Evolutionary conservation across 2,888 invertebrate species (phyloP), one percentile per base, ranked within the genome.

Genomic region (Scaeva pyrastri): DNA sequence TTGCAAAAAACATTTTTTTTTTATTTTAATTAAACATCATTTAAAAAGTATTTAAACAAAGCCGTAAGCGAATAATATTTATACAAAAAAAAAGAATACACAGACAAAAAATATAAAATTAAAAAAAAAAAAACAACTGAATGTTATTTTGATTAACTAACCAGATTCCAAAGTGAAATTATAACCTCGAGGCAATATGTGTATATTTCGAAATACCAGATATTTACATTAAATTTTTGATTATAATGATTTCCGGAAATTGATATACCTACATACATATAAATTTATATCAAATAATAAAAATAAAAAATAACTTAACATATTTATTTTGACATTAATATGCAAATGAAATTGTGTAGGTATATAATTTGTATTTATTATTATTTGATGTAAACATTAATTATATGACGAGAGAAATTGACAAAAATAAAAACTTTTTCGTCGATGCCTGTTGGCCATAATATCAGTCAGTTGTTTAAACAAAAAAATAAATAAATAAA

Each of bases 61-160:
- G 3, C 66, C 12, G 11, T 31, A 12, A 48, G 45, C 31, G 7
- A 64, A 31, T 16, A 64, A 48, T 5, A 41, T 12, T 43, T 26
- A 36, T 19, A 31, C 8, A 60, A 48, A 2, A 12, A 8, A 31
- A 48, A 19, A 19, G n/a, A n/a, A n/a, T n/a, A n/a, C n/a, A n/a
- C n/a, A n/a, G n/a, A n/a, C n/a, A n/a, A n/a, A n/a, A n/a, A n/a
- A n/a, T n/a, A n/a, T n/a, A n/a, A n/a, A n/a, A n/a, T n/a, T n/a
- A 16, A 10, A 48, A 23, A 23, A 50, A 21, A 50, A 41, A 39
- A 41, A 26, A 56, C 39, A 55, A 58, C 21, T 45, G 12, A 72
- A 43, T 74, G 19, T 19, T 68, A 62, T 75, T 74, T 55, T 70
- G 55, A 80, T 80, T 70, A 55, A 62, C 52, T 74, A 70, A 70